Base-by-base conservation (phyloP, 2,797 vertebrate genomes). In the Pterois miles region DNA sequence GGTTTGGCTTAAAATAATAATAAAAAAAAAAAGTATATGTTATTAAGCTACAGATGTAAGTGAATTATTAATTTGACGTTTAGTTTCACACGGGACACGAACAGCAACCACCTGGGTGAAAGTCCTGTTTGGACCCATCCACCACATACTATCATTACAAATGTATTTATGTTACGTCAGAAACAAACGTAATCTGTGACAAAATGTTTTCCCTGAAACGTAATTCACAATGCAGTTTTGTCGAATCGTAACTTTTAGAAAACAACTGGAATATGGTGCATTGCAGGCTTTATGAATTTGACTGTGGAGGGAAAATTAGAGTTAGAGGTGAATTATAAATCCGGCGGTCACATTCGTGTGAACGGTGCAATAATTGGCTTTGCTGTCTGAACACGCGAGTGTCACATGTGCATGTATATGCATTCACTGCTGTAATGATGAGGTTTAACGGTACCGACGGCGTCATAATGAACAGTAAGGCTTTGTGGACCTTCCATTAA, bases 371-470 rank as follows among this genome's bases (percentile, higher is more conserved):
- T 46, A 22, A 8, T 4, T 22, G 2, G 20, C 16, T 57, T 74
- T 11, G 2, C 25, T 16, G 13, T 53, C 52, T 43, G 54, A 81
- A 36, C 38, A 36, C 56, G 40, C 14, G 11, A 38, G 27, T 20
- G 20, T 13, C 31, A 62, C 0, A 0, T 52, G 22, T 73, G 13
- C 57, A 65, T 58, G 53, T 57, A 53, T 10, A n/a, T 31, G 48
- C 71, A 64, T 23, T 78, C 57, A 29, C 36, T 54, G 27, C 48
- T 54, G 69, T 56, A 53, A 58, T 25, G 57, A 86, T 80, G 83
- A 90, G 87, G 83, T 88, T 80, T 65, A 36, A 71, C 89, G 78
- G 90, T 90, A 88, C n/a, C 56, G 69, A 57, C 48, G 59, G 52
- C 7, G 8, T 82, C 33, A 48, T 23, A 69, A 78, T 65, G 23